These are phyloP conservation scores for Pachypanchax playfairii DNA, from an alignment of 2,113 vertebrate genomes.

Conservation along the genomic window DNA sequence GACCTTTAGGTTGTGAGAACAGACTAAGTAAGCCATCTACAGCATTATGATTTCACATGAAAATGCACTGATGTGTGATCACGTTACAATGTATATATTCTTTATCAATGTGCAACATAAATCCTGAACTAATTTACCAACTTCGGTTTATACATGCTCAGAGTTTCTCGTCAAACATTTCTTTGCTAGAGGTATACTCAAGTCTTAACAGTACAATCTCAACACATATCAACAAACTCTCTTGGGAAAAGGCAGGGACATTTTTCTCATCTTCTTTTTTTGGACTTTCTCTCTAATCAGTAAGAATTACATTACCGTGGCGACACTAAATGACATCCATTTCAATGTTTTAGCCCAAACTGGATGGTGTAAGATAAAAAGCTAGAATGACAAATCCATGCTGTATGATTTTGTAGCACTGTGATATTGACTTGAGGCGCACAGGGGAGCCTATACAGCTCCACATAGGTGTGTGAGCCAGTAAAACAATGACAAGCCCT, in stretches of 20 bases:
- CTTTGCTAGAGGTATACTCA: conserved; percentile 18
- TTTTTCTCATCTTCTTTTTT: conserved; percentile 17
- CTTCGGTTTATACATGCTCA: conserved; percentile 13
- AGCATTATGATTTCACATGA: conserved; percentile 49
- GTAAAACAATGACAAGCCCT: conserved; percentile 74
- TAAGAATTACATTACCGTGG: conserved; percentile 39
- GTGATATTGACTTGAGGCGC: conserved; percentile 50
- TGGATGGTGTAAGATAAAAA: conserved; percentile 34
- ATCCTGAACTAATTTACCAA: conserved; percentile 50
- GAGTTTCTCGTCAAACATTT: conserved; percentile 22
- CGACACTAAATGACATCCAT: conserved; percentile 35
- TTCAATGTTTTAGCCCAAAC: conserved; percentile 28
- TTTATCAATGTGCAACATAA: conserved; percentile 47
- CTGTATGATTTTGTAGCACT: conserved; percentile 45
- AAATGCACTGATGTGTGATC: conserved; percentile 54
- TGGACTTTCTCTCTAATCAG: conserved; percentile 39
- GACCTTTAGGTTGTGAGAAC: conserved; percentile 43
- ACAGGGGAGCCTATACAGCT: conserved; percentile 57
- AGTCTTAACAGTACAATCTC: conserved; percentile 18
- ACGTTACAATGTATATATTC: conserved; percentile 25
- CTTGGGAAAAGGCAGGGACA: conserved; percentile 11
- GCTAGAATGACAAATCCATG: conserved; percentile 57
- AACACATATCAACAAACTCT: conserved; percentile 35
- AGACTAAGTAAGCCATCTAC: conserved; percentile 60
- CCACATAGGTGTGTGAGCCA: conserved; percentile 55